Evolutionary conservation across 2,888 invertebrate genomes (phyloP).

Genomic region (Gastrophysa polygoni): DNA sequence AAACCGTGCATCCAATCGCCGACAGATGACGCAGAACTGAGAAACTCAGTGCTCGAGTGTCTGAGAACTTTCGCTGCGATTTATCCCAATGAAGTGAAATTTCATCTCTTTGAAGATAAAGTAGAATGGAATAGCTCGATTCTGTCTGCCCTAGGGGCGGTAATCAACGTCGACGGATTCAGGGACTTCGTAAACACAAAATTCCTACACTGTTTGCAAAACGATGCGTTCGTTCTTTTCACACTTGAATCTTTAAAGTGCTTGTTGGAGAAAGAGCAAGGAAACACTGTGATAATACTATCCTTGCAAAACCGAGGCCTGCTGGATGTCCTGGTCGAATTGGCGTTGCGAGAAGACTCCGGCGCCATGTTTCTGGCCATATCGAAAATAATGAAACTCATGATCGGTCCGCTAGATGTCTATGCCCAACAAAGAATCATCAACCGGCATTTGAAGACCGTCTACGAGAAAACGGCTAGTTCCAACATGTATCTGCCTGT

Average conservation of each 20-base stretch:
- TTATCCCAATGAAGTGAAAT: conserved; percentile 19
- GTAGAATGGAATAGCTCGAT: background rate
- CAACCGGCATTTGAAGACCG: conserved; percentile 54
- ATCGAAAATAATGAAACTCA: conserved; percentile 57
- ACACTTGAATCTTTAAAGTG: conserved; percentile 12
- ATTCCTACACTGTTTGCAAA: conserved; percentile 12
- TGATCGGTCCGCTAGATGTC: conserved; percentile 56
- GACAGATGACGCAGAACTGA: background rate
- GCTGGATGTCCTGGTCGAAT: conserved; percentile 19
- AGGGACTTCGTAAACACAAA: conserved; percentile 9
- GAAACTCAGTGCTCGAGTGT: conserved; percentile 9
- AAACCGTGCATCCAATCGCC: conserved; percentile 3
- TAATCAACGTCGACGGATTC: conserved; percentile 11
- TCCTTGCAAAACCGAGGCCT: conserved; percentile 19
- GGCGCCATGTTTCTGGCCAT: conserved; percentile 43
- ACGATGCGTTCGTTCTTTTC: background rate
- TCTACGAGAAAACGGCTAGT: conserved; percentile 26
- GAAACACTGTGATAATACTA: background rate
- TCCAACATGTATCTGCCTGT: conserved; percentile 55
- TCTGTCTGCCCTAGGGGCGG: conserved; percentile 4
- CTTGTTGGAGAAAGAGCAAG: conserved; percentile 9
- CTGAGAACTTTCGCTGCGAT: conserved; percentile 5
- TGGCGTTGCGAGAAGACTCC: background rate
- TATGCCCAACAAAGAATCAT: conserved; percentile 59
- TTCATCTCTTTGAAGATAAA: conserved; percentile 8